Conservation (phyloP, 2,888 invertebrate genomes). For the Hyppa rectilinea region DNA sequence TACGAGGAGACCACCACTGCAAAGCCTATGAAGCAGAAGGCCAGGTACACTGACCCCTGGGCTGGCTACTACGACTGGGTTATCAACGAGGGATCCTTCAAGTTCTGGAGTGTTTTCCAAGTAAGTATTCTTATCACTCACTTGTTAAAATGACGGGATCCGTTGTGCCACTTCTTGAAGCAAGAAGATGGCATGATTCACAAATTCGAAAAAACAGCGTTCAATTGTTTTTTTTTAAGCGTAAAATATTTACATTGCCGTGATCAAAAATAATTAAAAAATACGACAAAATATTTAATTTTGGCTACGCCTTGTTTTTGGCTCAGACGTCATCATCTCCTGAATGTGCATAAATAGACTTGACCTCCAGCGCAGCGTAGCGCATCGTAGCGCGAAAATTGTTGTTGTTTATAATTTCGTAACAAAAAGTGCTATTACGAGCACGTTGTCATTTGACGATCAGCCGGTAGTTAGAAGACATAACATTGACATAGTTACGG, state of each 20-base stretch:
- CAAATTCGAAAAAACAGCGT: background rate
- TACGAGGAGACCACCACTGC: slow-evolving; percentile 83
- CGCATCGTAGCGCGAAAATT: slow-evolving; percentile 89
- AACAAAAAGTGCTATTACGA: slow-evolving; percentile 81
- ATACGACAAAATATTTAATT: slow-evolving; percentile 17
- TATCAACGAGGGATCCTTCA: slow-evolving; percentile 96
- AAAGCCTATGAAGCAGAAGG: slow-evolving; percentile 89
- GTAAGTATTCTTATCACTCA: slow-evolving; percentile 78
- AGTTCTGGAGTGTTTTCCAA: slow-evolving; percentile 97
- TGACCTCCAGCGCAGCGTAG: slow-evolving; percentile 85
- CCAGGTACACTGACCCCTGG: slow-evolving; percentile 93
- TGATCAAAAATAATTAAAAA: slow-evolving; percentile 22
- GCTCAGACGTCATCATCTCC: slow-evolving; percentile 63
- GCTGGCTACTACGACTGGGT: slow-evolving; percentile 96
- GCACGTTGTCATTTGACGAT: slow-evolving; percentile 78
- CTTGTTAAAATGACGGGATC: background rate
- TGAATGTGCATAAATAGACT: slow-evolving; percentile 76
- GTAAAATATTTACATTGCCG: background rate
- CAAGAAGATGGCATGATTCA: background rate
- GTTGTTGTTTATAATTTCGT: slow-evolving; percentile 80
- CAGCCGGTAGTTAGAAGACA: slow-evolving; percentile 75
- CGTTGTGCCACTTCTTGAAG: background rate
- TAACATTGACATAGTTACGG: slow-evolving; percentile 88
- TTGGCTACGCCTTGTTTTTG: slow-evolving; percentile 39
- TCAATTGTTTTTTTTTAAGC: background rate